These are phyloP conservation scores for Imbricaverruca yamaguchii DNA, from an alignment of 2,888 invertebrate genomes.

Conservation along the genomic window DNA sequence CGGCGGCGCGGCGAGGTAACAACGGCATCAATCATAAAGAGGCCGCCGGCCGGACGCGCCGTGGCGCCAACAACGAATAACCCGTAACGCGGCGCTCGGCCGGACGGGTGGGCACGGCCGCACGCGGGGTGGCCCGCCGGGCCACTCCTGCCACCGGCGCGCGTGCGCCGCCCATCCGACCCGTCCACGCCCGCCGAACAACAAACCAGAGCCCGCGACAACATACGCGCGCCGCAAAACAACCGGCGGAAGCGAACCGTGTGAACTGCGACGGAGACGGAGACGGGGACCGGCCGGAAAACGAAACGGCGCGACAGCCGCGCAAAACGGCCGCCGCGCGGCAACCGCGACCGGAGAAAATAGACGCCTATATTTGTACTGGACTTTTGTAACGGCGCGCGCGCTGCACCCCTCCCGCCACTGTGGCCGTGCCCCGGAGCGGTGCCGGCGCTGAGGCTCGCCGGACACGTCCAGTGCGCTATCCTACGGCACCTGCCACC, in stretches of 20 bases:
- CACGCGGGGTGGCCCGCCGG: not conserved
- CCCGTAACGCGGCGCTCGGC: not conserved
- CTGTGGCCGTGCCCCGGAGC: not conserved
- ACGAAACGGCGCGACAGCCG: not conserved
- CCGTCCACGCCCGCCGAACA: not conserved
- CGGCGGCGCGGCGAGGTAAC: not conserved
- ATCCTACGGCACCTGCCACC: not conserved
- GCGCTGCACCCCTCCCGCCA: not conserved
- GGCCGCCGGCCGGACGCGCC: not conserved
- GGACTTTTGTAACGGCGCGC: slow-evolving; percentile 9
- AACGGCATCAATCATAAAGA: not conserved
- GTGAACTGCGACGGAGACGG: not conserved
- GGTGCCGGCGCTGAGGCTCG: too few relatives aligned
- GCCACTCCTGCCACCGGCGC: too few relatives aligned
- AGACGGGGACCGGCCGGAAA: not conserved
- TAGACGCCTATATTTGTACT: slow-evolving; percentile 15
- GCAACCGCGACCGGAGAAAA: not conserved
- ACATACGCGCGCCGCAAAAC: not conserved
- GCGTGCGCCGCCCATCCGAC: too few relatives aligned
- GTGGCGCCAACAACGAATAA: not conserved
- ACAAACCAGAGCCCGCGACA: not conserved
- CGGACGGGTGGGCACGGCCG: too few relatives aligned
- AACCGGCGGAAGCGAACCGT: not conserved
- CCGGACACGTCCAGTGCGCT: not conserved
- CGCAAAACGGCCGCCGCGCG: not conserved